phyloP scores from a whole-genome alignment of 2,113 vertebrate species.

The Cryptomyrus ogoouensis region DNA sequence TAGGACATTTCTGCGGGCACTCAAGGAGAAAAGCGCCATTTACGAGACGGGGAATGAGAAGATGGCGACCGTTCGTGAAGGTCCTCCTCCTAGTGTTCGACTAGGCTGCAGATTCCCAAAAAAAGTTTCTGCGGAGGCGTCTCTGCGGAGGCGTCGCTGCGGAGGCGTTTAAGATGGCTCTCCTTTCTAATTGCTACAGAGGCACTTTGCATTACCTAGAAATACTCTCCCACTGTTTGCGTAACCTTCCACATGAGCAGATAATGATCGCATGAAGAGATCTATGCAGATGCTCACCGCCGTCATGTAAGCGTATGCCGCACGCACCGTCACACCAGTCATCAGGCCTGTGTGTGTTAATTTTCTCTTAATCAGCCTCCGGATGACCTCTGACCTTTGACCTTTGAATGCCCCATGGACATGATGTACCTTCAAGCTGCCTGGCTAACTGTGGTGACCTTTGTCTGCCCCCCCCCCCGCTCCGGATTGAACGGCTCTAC shows the following conservation, averaged over 20 bases:
- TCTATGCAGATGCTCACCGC: background rate
- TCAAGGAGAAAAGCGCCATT: background rate
- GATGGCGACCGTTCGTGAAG: background rate
- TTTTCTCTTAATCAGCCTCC: constrained; percentile 32
- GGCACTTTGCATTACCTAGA: background rate
- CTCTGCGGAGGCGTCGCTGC: background rate
- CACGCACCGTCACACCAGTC: background rate
- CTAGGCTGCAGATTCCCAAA: background rate
- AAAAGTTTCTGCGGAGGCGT: background rate
- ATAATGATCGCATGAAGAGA: background rate
- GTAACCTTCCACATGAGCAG: background rate
- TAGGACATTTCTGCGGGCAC: background rate
- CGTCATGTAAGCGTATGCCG: background rate
- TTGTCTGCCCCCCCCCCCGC: background rate
- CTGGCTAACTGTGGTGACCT: background rate
- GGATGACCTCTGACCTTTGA: constrained; percentile 44
- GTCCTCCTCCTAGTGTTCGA: background rate
- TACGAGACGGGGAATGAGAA: background rate
- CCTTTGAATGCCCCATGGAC: constrained; percentile 44
- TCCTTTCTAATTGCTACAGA: background rate
- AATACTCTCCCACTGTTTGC: background rate
- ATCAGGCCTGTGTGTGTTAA: constrained; percentile 16
- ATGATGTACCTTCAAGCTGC: constrained; percentile 34
- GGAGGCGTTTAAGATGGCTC: too few relatives aligned
- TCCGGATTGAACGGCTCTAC: background rate